Evolutionary conservation across 1,140 invertebrate species (phyloP).

Genomic region (Fopius arisanus): DNA sequence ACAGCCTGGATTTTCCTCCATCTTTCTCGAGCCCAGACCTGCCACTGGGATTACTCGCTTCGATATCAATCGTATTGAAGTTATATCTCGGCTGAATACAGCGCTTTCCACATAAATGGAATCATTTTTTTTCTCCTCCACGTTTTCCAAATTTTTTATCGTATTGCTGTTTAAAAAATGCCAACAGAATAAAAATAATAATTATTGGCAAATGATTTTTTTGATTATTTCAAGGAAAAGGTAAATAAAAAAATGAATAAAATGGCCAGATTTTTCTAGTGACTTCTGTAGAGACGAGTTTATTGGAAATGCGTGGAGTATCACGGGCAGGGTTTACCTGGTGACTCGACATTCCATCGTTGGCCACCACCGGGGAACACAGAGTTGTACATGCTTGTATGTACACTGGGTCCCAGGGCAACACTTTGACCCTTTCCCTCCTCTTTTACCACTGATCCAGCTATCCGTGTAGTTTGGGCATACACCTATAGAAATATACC

Average conservation of each 20-base stretch:
- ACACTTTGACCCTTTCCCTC: constrained; percentile 28
- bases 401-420: constrained; percentile 36
- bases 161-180: no score
- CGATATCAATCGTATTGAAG: constrained; percentile 57
- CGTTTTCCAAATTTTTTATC: no score
- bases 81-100: constrained; percentile 10
- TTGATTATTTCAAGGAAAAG: no score
- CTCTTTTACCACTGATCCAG: neutral
- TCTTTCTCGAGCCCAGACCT: constrained; percentile 40
- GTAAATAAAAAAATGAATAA: neutral
- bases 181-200: no score
- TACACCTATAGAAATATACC: constrained; percentile 43
- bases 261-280: neutral
- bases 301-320: constrained; percentile 11
- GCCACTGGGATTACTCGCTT: constrained; percentile 53
- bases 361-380: constrained; percentile 1
- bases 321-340: constrained; percentile 18
- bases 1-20: constrained; percentile 60
- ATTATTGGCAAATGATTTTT: no score
- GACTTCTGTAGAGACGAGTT: neutral
- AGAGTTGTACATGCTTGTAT: constrained; percentile 36
- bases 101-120: neutral
- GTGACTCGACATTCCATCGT: constrained; percentile 16
- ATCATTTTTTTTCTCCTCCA: no score
- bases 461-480: neutral